phyloP scores from a whole-genome alignment of 2,113 vertebrate genomes.

The Petrocephalus microphthalmus region DNA sequence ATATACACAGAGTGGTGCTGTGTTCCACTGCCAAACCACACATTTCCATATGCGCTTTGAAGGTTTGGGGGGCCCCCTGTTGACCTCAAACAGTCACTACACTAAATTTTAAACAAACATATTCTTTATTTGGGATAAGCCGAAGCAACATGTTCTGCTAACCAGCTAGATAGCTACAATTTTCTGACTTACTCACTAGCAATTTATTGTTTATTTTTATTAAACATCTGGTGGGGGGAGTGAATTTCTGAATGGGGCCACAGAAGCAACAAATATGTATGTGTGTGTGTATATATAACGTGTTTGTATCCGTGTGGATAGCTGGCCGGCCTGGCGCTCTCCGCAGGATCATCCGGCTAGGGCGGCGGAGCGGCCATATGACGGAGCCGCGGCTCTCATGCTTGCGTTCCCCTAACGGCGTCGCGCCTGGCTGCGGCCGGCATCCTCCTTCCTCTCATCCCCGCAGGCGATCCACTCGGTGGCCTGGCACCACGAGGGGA shows the following conservation, averaged over 20 bases:
- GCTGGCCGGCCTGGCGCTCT: background rate
- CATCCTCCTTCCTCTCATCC: constrained; percentile 27
- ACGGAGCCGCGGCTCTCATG: background rate
- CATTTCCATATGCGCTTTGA: background rate
- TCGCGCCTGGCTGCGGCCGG: constrained; percentile 10
- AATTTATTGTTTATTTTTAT: background rate
- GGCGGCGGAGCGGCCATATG: background rate
- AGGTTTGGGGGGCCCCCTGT: background rate
- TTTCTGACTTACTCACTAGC: background rate
- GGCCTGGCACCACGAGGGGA: constrained; percentile 97
- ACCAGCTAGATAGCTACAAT: background rate
- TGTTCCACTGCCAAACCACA: background rate
- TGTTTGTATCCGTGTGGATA: background rate
- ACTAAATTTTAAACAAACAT: background rate
- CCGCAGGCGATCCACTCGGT: constrained; percentile 91
- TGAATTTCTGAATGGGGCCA: background rate
- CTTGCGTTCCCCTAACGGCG: background rate
- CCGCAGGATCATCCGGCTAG: background rate
- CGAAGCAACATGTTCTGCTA: background rate
- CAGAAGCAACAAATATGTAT: background rate
- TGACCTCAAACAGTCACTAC: background rate
- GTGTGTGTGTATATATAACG: background rate
- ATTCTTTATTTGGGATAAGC: background rate
- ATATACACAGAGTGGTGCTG: background rate
- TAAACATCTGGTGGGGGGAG: background rate